Conservation (phyloP, 2,888 invertebrate species). For the Aspidapion aeneum region DNA sequence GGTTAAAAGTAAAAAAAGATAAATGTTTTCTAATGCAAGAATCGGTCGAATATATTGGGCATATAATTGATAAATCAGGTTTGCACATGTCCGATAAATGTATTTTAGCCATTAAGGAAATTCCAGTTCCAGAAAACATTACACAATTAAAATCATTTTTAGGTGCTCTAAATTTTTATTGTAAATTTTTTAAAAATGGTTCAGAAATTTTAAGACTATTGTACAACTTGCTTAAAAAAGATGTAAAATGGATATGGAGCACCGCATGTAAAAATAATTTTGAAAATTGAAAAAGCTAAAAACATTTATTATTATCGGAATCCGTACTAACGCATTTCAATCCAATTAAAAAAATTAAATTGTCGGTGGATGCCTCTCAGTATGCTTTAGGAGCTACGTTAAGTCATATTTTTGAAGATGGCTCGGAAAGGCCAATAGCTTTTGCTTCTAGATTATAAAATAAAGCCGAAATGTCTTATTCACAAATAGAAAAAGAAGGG, state of each 20-base stretch:
- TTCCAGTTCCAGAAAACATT: not conserved
- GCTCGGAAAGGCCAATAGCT: constrained; percentile 5
- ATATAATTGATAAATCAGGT: not conserved
- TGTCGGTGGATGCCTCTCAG: not conserved
- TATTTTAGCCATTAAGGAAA: not conserved
- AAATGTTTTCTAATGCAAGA: not conserved
- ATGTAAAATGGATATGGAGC: not conserved
- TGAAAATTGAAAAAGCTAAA: not conserved
- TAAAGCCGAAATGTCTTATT: no score
- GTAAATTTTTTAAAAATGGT: not conserved
- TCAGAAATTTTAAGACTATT: not conserved
- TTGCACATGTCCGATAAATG: not conserved
- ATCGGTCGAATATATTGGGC: not conserved
- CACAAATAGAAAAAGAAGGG: constrained; percentile 7
- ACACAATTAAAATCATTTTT: not conserved
- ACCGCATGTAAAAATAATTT: not conserved
- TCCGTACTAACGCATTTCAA: not conserved
- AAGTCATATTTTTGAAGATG: constrained; percentile 11
- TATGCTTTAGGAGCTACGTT: constrained; percentile 6
- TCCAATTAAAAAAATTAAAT: not conserved
- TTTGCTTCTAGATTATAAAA: no score
- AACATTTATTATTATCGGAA: not conserved
- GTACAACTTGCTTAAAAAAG: not conserved
- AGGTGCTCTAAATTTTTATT: constrained; percentile 1
- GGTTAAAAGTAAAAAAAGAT: not conserved